Evolutionary conservation across 2,888 invertebrate species (phyloP), one percentile per base, ranked within the genome.

Genomic region (Xanthorhoe spadicearia): DNA sequence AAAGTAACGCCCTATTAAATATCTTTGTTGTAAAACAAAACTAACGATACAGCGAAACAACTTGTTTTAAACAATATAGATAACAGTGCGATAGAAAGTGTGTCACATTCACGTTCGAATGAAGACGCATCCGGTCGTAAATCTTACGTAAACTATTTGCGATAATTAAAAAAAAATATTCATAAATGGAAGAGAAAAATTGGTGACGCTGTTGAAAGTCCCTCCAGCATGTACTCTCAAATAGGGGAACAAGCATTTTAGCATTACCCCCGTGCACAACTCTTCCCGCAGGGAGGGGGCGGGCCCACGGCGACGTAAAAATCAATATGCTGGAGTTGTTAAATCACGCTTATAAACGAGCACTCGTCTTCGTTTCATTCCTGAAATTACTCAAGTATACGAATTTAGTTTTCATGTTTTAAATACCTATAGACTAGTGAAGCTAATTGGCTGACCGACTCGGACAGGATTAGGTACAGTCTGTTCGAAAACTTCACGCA

Each of bases 311-410:
- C 93, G 93, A 92, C 93, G 93, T 93, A 93, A 93, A 93, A 93
- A 93, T 93, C 93, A 93, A 94, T 94, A 94, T 95, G 95, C 95
- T 95, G 95, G 95, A 95, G 95, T 95, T 95, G 95, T 95, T 95
- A 95, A 95, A 95, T 95, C 95, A 95, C 95, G 95, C 93, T 93
- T 93, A 93, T 93, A 93, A 93, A 93, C 92, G 93, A 93, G 92
- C 89, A 93, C 93, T 93, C 93, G 94, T 94, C 94, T 93, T 93
- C 93, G 89, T 93, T 92, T 90, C 90, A 89, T 90, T 91, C 85
- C 91, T 91, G 84, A 92, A 92, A 90, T 88, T 88, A 84, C 85
- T 86, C 77, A 87, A 88, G 84, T 84, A 85, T 84, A 84, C 76
- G 75, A 84, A 75, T 82, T 76, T 83, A 83, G 83, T 83, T 84